Base-by-base conservation (phyloP, 2,888 invertebrate species). In the Drosophila colorata region DNA sequence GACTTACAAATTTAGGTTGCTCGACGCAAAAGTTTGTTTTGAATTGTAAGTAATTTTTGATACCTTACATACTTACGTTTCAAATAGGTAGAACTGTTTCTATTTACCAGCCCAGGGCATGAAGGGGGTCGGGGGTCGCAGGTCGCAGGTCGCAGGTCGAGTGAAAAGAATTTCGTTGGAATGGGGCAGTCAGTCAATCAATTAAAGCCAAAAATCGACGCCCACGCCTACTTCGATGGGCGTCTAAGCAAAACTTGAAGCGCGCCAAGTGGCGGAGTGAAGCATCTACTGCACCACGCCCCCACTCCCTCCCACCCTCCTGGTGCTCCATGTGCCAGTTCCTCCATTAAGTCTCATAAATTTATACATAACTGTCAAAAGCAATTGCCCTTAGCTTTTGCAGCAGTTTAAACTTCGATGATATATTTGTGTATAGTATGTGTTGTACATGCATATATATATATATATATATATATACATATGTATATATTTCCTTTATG, bases 281-380 rank as follows among this genome's bases (percentile, higher is more conserved):
- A 3, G 3, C 14, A 8, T 4, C 8, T 4, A 4, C 16, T 9
- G 3, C 33, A 23, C 43, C n/a, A 20, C 72, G n/a, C 11, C 18
- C 2, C 2, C 23, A 18, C 9, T 11, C 25, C 18, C n/a, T 35
- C 33, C 4, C 11, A 16, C 48, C 0, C 28, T 41, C 16, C 49
- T 23, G 16, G 18, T 13, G 57, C 40, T 57, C 28, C 35, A 43
- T 38, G 55, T 76, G 69, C 88, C 86, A 82, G 68, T 82, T 75
- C 69, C 83, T 68, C 80, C 83, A 88, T 86, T 88, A 86, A 69
- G 87, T 80, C 80, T 85, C 88, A 86, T 86, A 86, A 86, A 89
- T 86, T 89, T 89, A 80, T 88, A 83, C 85, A 89, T 88, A 85
- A 86, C 89, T 86, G 85, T 86, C 85, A 89, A 83, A 86, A 89